Conservation (phyloP, 2,797 vertebrate genomes). For the Benthosema pterotum region DNA sequence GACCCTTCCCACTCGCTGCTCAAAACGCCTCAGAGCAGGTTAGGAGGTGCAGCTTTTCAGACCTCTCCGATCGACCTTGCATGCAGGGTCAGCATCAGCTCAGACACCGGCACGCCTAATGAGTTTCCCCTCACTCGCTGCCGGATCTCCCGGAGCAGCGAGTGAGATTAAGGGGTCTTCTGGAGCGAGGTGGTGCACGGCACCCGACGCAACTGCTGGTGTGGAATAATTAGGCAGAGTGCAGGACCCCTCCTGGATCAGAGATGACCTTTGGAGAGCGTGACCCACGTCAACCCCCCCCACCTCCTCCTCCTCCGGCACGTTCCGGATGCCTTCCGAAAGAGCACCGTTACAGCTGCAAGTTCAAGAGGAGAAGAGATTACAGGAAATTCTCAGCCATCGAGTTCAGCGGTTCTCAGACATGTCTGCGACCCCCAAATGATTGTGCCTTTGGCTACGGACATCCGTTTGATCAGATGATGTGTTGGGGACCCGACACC, state of each 20-base stretch:
- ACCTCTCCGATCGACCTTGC: slow-evolving; percentile 8
- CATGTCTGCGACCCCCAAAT: no score
- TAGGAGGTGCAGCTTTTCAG: slow-evolving; percentile 19
- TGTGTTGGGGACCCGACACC: no score
- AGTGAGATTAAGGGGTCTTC: slow-evolving; percentile 37
- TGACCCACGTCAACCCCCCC: not conserved
- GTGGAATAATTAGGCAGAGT: slow-evolving; percentile 47
- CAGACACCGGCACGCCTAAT: slow-evolving; percentile 42
- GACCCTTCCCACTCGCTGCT: slow-evolving; percentile 5
- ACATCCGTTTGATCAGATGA: no score
- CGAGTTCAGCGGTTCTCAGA: no score
- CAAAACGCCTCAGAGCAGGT: slow-evolving; percentile 16
- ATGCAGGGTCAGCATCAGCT: slow-evolving; percentile 26
- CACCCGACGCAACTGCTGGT: slow-evolving; percentile 3
- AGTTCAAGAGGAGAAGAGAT: not conserved
- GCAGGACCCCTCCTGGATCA: slow-evolving; percentile 24
- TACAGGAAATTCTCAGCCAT: not conserved
- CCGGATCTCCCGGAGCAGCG: slow-evolving; percentile 29
- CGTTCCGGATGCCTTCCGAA: not conserved
- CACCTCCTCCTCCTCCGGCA: no score
- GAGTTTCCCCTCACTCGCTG: slow-evolving; percentile 35
- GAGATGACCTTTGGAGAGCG: slow-evolving; percentile 37
- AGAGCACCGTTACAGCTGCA: not conserved
- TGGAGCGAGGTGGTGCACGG: slow-evolving; percentile 25
- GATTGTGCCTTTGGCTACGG: no score